These are phyloP conservation scores for Drosophila silvestris DNA, from an alignment of 2,888 invertebrate species.

Conservation along the genomic window DNA sequence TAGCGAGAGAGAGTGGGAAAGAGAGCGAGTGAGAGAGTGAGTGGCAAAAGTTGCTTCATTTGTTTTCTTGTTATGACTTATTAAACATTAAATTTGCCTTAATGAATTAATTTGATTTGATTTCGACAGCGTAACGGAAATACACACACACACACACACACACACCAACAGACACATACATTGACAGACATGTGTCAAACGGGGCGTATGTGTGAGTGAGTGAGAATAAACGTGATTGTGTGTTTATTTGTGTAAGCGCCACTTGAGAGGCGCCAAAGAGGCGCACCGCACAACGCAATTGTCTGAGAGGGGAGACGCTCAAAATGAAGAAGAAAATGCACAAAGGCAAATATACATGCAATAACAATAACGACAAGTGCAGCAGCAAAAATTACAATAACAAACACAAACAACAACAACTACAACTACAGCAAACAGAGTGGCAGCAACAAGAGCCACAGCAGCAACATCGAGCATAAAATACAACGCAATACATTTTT, in stretches of 20 bases:
- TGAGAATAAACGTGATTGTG: conserved; percentile 11
- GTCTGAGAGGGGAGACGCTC: conserved; percentile 28
- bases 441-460: conserved; percentile 25
- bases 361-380: conserved; percentile 29
- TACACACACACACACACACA: conserved; percentile 1
- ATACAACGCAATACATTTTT: conserved; percentile 76
- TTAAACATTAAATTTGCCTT: conserved; percentile 71
- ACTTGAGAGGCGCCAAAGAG: conserved; percentile 68
- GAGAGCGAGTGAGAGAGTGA: background rate
- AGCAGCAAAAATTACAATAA: conserved; percentile 34
- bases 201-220: background rate
- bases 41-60: conserved; percentile 42
- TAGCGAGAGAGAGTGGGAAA: background rate
- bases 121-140: conserved; percentile 60
- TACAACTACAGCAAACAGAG: conserved; percentile 3
- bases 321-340: conserved; percentile 37
- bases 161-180: background rate
- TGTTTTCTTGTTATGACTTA: conserved; percentile 70
- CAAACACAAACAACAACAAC: conserved; percentile 20
- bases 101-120: conserved; percentile 79
- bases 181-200: background rate
- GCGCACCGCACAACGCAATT: conserved; percentile 64
- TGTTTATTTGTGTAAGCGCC: conserved; percentile 46
- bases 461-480: conserved; percentile 52
- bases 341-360: conserved; percentile 45